Conservation (phyloP, 2,888 invertebrate genomes). For the Platycheirus rosarum region DNA sequence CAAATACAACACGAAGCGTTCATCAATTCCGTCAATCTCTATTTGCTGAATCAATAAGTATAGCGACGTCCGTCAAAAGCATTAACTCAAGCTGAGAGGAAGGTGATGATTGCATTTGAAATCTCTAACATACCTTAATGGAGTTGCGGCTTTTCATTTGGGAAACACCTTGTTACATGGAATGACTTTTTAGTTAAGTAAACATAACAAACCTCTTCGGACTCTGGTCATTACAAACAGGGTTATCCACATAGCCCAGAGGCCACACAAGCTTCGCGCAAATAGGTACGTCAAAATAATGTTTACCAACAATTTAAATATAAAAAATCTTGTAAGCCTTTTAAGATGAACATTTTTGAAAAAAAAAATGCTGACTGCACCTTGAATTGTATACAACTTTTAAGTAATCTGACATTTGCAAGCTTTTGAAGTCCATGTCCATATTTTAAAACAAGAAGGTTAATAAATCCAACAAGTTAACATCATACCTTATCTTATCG, state of each 20-base stretch:
- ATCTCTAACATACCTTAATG: conserved; percentile 34
- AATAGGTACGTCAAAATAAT: too few species aligned
- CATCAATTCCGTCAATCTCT: conserved; percentile 74
- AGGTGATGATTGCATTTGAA: conserved; percentile 66
- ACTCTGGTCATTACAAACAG: conserved; percentile 42
- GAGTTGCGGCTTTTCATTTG: conserved; percentile 46
- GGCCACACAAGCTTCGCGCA: conserved; percentile 19
- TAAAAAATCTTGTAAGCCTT: too few species aligned
- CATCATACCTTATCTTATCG: conserved; percentile 78
- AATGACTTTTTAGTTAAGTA: conserved; percentile 60
- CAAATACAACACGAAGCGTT: conserved; percentile 58
- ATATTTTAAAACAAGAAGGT: neutral
- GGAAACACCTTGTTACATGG: conserved; percentile 60
- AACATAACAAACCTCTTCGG: conserved; percentile 47
- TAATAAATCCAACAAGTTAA: conserved; percentile 32
- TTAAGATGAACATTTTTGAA: too few species aligned
- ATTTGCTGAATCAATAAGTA: conserved; percentile 81
- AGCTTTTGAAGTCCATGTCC: conserved; percentile 12
- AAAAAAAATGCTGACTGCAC: neutral
- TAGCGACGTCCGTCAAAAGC: conserved; percentile 74
- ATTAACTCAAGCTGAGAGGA: conserved; percentile 36
- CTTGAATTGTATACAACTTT: neutral
- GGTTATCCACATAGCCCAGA: conserved; percentile 32
- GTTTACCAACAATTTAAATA: too few species aligned
- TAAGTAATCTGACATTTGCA: conserved; percentile 21